Conservation (phyloP, 2,888 invertebrate genomes). For the Coenonympha arcania region DNA sequence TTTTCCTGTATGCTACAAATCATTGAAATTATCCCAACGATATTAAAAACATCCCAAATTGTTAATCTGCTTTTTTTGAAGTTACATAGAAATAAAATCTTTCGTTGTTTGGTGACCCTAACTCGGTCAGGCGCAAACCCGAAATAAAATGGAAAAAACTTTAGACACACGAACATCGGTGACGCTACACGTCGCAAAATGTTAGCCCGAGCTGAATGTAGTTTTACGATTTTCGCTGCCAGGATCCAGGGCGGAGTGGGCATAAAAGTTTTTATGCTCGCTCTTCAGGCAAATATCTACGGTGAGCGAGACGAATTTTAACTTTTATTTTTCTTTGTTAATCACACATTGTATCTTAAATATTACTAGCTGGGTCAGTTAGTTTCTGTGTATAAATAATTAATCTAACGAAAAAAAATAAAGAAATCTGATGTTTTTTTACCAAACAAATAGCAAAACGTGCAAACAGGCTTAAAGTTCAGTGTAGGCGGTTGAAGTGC, state of each 20-base stretch:
- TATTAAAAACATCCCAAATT: too few species aligned
- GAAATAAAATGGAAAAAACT: slow-evolving; percentile 33
- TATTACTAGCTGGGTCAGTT: too few species aligned
- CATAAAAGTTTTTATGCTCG: slow-evolving; percentile 26
- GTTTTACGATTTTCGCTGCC: slow-evolving; percentile 28
- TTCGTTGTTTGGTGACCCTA: slow-evolving; percentile 1
- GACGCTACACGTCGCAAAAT: slow-evolving; percentile 37
- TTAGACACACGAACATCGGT: slow-evolving; percentile 30
- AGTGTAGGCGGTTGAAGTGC: too few species aligned
- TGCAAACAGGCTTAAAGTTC: too few species aligned
- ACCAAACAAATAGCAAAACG: too few species aligned
- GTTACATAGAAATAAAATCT: not conserved
- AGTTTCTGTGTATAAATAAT: too few species aligned
- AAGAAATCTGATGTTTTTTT: too few species aligned
- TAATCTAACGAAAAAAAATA: too few species aligned
- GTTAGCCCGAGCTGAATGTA: slow-evolving; percentile 28
- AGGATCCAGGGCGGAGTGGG: slow-evolving; percentile 21
- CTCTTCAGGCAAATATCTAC: slow-evolving; percentile 17
- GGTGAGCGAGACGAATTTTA: not conserved
- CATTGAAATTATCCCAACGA: not conserved
- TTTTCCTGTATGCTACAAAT: too few species aligned
- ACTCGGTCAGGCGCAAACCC: slow-evolving; percentile 24
- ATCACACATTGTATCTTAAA: too few species aligned
- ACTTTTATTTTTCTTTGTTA: too few species aligned
- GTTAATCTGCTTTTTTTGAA: too few species aligned